Conservation (phyloP, 2,888 invertebrate species). For the Cheilosia urbana region DNA sequence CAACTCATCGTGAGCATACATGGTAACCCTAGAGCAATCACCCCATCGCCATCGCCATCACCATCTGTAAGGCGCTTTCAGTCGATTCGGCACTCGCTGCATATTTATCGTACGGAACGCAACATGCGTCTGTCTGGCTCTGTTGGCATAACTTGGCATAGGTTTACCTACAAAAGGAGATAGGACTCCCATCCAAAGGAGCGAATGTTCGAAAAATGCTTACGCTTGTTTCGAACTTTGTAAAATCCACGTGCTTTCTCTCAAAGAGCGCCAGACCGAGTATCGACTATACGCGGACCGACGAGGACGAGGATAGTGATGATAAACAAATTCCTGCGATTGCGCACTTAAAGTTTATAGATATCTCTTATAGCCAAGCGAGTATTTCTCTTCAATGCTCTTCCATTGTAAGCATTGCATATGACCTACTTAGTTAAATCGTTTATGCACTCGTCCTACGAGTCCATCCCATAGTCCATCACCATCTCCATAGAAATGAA, state of each 20-base stretch:
- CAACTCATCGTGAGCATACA: no score
- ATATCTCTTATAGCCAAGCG: not conserved
- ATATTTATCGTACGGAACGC: constrained; percentile 3
- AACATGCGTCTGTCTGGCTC: constrained; percentile 45
- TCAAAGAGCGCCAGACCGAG: not conserved
- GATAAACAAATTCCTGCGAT: constrained; percentile 46
- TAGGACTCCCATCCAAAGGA: not conserved
- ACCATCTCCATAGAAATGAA: constrained; percentile 31
- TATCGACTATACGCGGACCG: no score
- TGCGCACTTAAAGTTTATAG: no score
- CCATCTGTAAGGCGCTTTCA: no score
- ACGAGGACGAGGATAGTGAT: not conserved
- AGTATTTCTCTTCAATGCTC: constrained; percentile 31
- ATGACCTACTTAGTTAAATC: constrained; percentile 41
- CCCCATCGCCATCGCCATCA: no score
- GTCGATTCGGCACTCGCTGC: no score
- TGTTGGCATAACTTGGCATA: constrained; percentile 12
- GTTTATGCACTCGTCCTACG: constrained; percentile 13
- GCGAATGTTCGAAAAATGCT: constrained; percentile 40
- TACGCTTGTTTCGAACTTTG: constrained; percentile 43
- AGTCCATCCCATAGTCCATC: not conserved
- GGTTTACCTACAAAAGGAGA: constrained; percentile 10
- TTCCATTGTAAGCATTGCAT: not conserved
- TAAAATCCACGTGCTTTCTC: constrained; percentile 48
- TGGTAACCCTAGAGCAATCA: no score